Percentiles rank a stretch among this genome's conserved stretches.
phyloP scores from a whole-genome alignment of 2,113 vertebrate genomes.

The Parus major region DNA sequence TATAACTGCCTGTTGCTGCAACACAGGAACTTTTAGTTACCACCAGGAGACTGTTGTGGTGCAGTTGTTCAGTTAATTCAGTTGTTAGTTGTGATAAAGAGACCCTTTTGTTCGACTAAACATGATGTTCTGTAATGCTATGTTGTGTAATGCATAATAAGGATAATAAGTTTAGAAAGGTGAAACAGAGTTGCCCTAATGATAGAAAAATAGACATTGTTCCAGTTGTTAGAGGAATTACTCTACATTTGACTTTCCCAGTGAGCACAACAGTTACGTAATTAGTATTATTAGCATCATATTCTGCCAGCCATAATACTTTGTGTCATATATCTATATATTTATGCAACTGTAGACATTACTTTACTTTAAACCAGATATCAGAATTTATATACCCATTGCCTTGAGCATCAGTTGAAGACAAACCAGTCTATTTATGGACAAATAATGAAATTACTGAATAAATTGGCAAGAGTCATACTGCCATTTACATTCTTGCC shows the following conservation, averaged over 20 bases:
- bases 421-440: background rate
- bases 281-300: background rate
- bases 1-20: background rate
- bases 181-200: background rate
- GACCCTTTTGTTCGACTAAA: too few relatives aligned
- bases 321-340: background rate
- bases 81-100: too few relatives aligned
- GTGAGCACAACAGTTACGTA: background rate
- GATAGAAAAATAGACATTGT: background rate
- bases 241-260: background rate
- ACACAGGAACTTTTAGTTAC: background rate
- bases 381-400: background rate
- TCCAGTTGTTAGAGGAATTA: background rate
- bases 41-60: background rate
- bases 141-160: too few relatives aligned
- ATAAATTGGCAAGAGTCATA: background rate
- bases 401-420: background rate
- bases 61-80: background rate
- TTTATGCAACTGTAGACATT: background rate
- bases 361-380: background rate
- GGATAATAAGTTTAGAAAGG: background rate
- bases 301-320: background rate
- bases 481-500: background rate
- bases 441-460: background rate
- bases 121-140: too few relatives aligned